Evolutionary conservation across 2,113 vertebrate genomes (phyloP).

Genomic region (Crotophaga sulcirostris): DNA sequence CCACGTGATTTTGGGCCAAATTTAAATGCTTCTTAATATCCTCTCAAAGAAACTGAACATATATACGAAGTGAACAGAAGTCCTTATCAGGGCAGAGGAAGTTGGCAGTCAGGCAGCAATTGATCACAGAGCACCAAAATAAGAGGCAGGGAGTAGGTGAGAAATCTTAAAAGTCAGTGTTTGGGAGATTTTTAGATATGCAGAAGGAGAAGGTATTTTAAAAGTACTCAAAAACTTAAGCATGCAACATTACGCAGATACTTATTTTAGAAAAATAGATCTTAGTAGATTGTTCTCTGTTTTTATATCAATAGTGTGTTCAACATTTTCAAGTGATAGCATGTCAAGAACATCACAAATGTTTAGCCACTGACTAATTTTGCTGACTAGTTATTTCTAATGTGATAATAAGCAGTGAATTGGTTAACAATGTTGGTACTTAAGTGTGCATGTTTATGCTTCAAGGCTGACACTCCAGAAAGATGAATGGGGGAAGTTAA

Average conservation of each 20-base stretch:
- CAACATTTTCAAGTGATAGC: neutral
- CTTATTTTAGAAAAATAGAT: neutral
- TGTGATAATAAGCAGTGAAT: slow-evolving; percentile 42
- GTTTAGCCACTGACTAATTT: neutral
- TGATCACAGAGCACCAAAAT: neutral
- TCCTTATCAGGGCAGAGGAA: neutral
- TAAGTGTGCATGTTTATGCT: slow-evolving; percentile 48
- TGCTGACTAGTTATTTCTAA: neutral
- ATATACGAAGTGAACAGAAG: neutral
- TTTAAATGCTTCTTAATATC: neutral
- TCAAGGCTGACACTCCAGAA: slow-evolving; percentile 51
- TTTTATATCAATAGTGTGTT: neutral
- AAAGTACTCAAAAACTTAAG: neutral
- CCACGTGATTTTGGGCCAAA: neutral
- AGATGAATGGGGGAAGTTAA: slow-evolving; percentile 70
- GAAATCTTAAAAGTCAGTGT: neutral
- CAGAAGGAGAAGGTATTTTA: neutral
- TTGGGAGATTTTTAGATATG: neutral
- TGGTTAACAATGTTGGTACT: slow-evolving; percentile 50
- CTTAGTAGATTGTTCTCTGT: neutral
- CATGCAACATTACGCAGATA: neutral
- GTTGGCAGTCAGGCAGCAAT: neutral
- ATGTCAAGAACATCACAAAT: neutral
- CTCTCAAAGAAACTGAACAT: neutral
- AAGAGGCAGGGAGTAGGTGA: neutral